Evolutionary conservation across 2,888 invertebrate species (phyloP).

Genomic region (Andricus curvator): DNA sequence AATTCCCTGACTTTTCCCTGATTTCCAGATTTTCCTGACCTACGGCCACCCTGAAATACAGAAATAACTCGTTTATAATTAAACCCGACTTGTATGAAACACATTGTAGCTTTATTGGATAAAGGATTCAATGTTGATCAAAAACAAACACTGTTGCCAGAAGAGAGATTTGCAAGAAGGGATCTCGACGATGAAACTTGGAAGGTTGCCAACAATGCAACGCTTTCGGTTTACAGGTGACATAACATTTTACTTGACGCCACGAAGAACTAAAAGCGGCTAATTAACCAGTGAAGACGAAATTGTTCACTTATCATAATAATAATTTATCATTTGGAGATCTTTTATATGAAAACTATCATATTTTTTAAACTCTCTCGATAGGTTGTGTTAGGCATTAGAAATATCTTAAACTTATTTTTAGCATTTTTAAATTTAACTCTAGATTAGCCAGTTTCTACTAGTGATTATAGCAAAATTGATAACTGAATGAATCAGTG

Average conservation of each 20-base stretch:
- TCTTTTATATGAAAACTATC: background rate
- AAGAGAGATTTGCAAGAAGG: constrained; percentile 17
- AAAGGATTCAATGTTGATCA: constrained; percentile 34
- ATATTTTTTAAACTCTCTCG: background rate
- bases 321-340: background rate
- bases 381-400: background rate
- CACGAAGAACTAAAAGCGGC: background rate
- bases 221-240: constrained; percentile 7
- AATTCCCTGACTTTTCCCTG: too few species aligned
- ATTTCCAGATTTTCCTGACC: too few species aligned
- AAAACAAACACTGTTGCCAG: constrained; percentile 32
- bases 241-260: constrained; percentile 3
- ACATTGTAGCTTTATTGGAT: constrained; percentile 22
- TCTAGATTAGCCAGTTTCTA: background rate
- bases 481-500: too few species aligned
- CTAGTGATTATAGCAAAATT: too few species aligned
- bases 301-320: background rate
- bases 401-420: background rate
- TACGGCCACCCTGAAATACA: background rate
- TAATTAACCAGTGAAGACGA: background rate
- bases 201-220: constrained; percentile 7
- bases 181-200: constrained; percentile 15
- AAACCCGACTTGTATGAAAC: constrained; percentile 1
- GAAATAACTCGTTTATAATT: constrained; percentile 22
- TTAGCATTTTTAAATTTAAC: background rate